Percentiles rank a stretch among this genome's conserved stretches.
Evolutionary conservation across 1,140 invertebrate genomes (phyloP).

Genomic region (Drosophila azteca): DNA sequence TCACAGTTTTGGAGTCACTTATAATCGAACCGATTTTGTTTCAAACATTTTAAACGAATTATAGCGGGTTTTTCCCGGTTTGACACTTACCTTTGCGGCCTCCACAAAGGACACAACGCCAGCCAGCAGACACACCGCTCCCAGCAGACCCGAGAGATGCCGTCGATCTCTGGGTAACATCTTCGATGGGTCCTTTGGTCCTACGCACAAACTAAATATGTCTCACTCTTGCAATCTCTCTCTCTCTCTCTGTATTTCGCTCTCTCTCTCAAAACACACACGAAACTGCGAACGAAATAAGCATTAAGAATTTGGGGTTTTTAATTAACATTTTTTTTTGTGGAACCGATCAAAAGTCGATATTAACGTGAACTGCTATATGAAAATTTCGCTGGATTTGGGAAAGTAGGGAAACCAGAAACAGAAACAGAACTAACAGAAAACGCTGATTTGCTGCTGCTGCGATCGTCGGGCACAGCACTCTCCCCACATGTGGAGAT

Average conservation of each 20-base stretch:
- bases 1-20: conserved; percentile 15
- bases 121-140: conserved; percentile 60
- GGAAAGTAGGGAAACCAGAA: background rate
- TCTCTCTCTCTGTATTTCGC: conserved; percentile 11
- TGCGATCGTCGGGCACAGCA: conserved; percentile 81
- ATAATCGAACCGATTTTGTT: background rate
- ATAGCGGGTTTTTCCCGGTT: background rate
- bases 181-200: conserved; percentile 59
- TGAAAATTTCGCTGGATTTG: background rate
- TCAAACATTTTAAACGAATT: background rate
- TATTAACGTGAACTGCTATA: background rate
- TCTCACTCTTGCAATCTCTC: conserved; percentile 33
- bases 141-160: conserved; percentile 79
- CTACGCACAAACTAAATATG: conserved; percentile 45
- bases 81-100: conserved; percentile 72
- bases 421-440: conserved; percentile 52
- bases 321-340: conserved; percentile 18
- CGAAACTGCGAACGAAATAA: conserved; percentile 73
- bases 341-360: conserved; percentile 7
- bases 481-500: conserved; percentile 83
- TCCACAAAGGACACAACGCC: conserved; percentile 62
- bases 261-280: conserved; percentile 57
- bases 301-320: conserved; percentile 15
- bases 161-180: conserved; percentile 78
- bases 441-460: conserved; percentile 70